Percentiles rank a stretch among this genome's conserved stretches.
Conservation (phyloP, 1,140 invertebrate species). For the Apis florea region DNA sequence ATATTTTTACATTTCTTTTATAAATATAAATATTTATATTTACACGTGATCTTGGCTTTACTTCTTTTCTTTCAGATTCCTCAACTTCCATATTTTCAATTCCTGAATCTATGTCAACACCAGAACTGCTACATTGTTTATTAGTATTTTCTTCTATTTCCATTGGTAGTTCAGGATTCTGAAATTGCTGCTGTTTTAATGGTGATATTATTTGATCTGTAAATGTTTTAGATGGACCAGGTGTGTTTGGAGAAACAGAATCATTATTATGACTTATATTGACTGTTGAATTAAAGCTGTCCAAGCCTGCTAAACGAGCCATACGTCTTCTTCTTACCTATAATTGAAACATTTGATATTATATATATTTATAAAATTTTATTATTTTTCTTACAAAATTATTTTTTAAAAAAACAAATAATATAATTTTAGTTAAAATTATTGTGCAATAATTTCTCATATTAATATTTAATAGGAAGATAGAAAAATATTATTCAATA, state of each 20-base stretch:
- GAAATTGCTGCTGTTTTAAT: conserved; percentile 68
- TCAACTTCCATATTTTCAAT: conserved; percentile 90
- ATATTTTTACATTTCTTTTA: no score
- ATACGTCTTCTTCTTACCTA: conserved; percentile 86
- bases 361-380: no score
- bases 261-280: conserved; percentile 51
- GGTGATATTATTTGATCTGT: conserved; percentile 70
- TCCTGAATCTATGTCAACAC: conserved; percentile 86
- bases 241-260: conserved; percentile 64
- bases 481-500: neutral
- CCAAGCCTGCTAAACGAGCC: conserved; percentile 83
- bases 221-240: conserved; percentile 73
- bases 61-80: conserved; percentile 78
- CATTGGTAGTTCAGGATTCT: conserved; percentile 78
- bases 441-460: neutral
- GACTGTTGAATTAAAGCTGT: conserved; percentile 61
- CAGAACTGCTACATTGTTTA: conserved; percentile 79
- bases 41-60: conserved; percentile 75
- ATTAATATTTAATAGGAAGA: neutral
- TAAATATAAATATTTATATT: conserved; percentile 33
- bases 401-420: no score
- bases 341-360: conserved; percentile 37
- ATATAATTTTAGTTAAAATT: no score
- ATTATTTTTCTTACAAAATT: no score
- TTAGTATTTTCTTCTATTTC: conserved; percentile 82